Conservation (phyloP, 2,888 invertebrate species). For the Latrodectus elegans region DNA sequence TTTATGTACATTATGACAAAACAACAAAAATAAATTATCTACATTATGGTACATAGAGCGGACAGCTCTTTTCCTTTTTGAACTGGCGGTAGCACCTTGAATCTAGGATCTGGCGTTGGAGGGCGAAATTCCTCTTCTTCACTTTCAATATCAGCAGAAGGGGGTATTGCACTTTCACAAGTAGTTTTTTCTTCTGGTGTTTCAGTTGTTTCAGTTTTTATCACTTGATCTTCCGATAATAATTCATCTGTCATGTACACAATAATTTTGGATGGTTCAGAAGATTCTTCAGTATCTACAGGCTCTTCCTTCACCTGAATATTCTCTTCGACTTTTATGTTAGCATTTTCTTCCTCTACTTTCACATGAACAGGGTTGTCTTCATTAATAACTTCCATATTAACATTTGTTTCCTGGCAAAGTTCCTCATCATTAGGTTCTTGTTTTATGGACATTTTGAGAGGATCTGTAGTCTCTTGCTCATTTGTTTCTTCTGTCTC, state of each 20-base stretch:
- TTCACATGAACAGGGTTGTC: constrained; percentile 2
- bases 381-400: neutral
- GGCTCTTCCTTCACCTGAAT: neutral
- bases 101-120: constrained; percentile 71
- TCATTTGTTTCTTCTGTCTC: constrained; percentile 7
- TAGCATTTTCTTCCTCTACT: constrained; percentile 1
- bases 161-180: neutral
- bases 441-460: neutral
- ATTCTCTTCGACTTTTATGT: neutral
- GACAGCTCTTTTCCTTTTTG: constrained; percentile 86
- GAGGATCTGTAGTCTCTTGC: neutral
- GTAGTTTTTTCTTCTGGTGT: neutral
- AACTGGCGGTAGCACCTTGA: constrained; percentile 84
- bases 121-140: constrained; percentile 76
- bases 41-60: constrained; percentile 85
- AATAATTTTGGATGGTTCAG: neutral
- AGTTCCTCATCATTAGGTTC: neutral
- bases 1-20: constrained; percentile 62
- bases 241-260: neutral
- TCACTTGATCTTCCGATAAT: neutral
- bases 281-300: neutral
- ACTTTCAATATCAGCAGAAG: neutral
- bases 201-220: neutral
- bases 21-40: constrained; percentile 31
- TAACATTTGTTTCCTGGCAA: neutral